Percentiles rank a stretch among this genome's conserved stretches.
Evolutionary conservation across 2,888 invertebrate genomes (phyloP).

Genomic region (Brenthis hecate): DNA sequence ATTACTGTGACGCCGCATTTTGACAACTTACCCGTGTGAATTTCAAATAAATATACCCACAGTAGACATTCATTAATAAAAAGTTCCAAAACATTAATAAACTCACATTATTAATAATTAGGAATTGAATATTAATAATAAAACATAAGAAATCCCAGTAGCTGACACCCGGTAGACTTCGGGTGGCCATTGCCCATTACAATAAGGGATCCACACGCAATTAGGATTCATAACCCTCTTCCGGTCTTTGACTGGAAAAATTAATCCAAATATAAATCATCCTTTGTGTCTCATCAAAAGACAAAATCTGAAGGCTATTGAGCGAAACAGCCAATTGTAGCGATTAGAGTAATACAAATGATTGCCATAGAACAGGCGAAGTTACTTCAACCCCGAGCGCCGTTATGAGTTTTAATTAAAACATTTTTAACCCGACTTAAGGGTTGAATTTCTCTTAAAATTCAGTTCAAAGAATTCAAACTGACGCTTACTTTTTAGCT

Average conservation of each 20-base stretch:
- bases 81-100: no score
- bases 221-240: constrained; percentile 14
- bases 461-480: constrained; percentile 30
- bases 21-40: no score
- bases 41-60: no score
- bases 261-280: constrained; percentile 12
- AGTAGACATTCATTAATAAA: no score
- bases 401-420: constrained; percentile 42
- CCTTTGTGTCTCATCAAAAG: constrained; percentile 28
- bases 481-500: constrained; percentile 16
- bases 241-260: neutral
- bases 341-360: constrained; percentile 40
- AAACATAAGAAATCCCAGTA: no score
- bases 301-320: constrained; percentile 24
- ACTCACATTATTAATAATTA: no score
- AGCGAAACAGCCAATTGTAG: constrained; percentile 33
- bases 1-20: no score
- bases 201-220: constrained; percentile 14
- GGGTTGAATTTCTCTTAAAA: constrained; percentile 27
- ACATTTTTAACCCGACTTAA: constrained; percentile 41
- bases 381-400: constrained; percentile 38
- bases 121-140: no score
- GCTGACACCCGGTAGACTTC: neutral
- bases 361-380: constrained; percentile 38
- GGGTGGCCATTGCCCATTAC: neutral